Base-by-base conservation (phyloP, 2,113 vertebrate genomes). In the Gymnogyps californianus region DNA sequence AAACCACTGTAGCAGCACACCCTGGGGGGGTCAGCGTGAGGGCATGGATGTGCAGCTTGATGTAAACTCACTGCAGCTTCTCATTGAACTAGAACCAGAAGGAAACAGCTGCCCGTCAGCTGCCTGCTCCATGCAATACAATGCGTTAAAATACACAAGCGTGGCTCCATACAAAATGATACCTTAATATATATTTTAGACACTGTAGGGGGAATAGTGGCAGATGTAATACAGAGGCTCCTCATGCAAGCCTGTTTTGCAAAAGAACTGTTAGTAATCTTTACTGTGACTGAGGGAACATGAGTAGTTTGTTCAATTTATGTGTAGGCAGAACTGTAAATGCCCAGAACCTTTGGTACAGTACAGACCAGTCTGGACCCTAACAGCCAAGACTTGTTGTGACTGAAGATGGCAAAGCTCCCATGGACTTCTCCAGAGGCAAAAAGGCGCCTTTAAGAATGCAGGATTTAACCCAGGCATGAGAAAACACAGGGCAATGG, bases 21-120 rank as follows among this genome's bases (percentile, higher is more conserved):
- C 9, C 11, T 0, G 0, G 2, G 54, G 11, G 13, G 6, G 18
- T 34, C 28, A 29, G 9, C 0, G 0, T 7, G 9, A 64, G 13
- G 4, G 6, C 51, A 42, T 0, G 0, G 59, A 19, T 38, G 5
- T 28, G 29, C 49, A 74, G 32, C 16, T 44, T 36, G 17, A 20
- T 64, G 47, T 46, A 85, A 94, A 61, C 28, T 52, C 31, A 10
- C 3, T 38, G 21, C 67, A 88, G 44, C 25, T 85, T 77, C 69
- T 32, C 28, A 13, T 0, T 14, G 22, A 76, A 67, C 14, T 16
- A 12, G 36, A 62, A 55, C 12, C 0, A 10, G 42, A 55, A 78
- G 17, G 26, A 80, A 77, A 57, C 40, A 71, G 16, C 32, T 55
- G 9, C 28, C 59, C 4, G 1, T 34, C 36, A 67, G 14, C 58